Conservation (phyloP, 2,888 invertebrate species). For the Pterobdella sp. region DNA sequence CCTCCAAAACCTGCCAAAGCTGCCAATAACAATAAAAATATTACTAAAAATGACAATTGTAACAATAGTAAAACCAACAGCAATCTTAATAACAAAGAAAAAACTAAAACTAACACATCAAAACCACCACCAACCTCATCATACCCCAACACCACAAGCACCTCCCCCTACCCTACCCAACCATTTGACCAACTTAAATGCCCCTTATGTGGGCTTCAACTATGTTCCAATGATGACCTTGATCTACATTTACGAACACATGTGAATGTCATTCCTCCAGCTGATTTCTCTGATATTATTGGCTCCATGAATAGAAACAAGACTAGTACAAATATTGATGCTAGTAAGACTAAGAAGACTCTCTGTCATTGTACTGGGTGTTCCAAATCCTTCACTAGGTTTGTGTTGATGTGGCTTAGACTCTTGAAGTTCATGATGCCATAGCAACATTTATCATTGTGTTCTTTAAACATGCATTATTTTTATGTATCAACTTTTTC, state of each 20-base stretch:
- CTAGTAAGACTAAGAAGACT: not conserved
- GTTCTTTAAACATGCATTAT: not conserved
- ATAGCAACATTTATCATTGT: not conserved
- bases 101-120: not conserved
- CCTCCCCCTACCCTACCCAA: not conserved
- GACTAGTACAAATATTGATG: not conserved
- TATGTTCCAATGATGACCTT: constrained; percentile 15
- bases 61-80: constrained; percentile 3
- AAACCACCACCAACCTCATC: not conserved
- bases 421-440: not conserved
- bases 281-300: not conserved
- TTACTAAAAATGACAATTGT: not conserved
- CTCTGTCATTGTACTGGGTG: constrained; percentile 20
- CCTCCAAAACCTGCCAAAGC: not conserved
- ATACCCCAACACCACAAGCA: not conserved
- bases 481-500: too few relatives aligned
- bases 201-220: constrained; percentile 21
- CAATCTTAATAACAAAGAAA: not conserved
- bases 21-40: not conserved
- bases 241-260: constrained; percentile 23
- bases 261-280: constrained; percentile 13
- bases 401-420: not conserved
- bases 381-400: constrained; percentile 22
- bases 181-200: constrained; percentile 24
- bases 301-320: not conserved